Evolutionary conservation across 2,888 invertebrate genomes (phyloP), one percentile per base, ranked within the genome.

Genomic region (Cephonodes hylas): DNA sequence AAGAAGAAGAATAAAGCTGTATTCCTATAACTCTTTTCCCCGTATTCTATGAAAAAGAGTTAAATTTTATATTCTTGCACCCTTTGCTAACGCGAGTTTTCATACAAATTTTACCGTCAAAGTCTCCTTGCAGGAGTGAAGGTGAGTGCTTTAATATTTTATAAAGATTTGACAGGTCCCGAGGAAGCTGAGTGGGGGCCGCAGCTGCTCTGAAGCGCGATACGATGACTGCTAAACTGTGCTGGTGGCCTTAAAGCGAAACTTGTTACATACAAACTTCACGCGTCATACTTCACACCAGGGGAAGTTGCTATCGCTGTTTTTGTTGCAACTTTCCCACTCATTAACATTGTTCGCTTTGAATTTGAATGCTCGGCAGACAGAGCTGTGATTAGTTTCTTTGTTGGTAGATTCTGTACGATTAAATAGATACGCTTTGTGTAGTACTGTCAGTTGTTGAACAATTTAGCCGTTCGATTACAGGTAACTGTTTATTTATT

Each of bases 161-260:
- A 69, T 62, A 65, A 64, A 65, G 64, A 71, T 64, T 58, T 64
- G 67, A 62, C 38, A 57, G 61, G 64, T 65, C 44, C 15, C 45
- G 46, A 48, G 20, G 61, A 60, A 61, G 59, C 63, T 66, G 63
- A 63, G 65, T 63, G 64, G 45, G 59, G 63, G 73, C 64, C 79
- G 59, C 85, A 86, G 84, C 78, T 86, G 85, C 75, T 75, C 59
- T 22, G 56, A 77, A 83, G 75, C 80, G 80, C 83, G 79, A 80
- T 79, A 81, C 79, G 75, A 84, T 82, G 77, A 76, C 76, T 74
- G 73, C 71, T 70, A 71, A 72, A 71, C 68, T 72, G 66, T 66
- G 61, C 63, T 45, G 45, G 69, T 70, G 71, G 72, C 64, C 66
- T 60, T 66, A 65, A 66, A n/a, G n/a, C 70, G 66, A 73, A 81